Evolutionary conservation across 2,888 invertebrate species (phyloP).

Genomic region (Poecilus cupreus): DNA sequence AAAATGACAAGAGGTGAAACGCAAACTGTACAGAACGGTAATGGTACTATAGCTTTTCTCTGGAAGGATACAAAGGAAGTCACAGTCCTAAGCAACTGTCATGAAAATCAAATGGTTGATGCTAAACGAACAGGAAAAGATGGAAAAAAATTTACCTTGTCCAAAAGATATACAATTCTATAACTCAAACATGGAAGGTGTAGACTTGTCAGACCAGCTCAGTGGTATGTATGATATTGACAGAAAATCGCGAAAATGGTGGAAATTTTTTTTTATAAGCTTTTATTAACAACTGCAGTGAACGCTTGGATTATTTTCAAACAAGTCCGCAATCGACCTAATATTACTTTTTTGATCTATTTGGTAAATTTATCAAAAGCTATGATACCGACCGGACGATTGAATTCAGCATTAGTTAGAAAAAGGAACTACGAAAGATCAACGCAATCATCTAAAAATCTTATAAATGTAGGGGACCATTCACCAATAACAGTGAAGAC

Average conservation of each 20-base stretch:
- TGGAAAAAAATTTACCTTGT: constrained; percentile 53
- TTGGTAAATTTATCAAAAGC: neutral
- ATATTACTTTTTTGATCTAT: constrained; percentile 18
- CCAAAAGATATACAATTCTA: neutral
- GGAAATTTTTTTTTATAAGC: constrained; percentile 64
- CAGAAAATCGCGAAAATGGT: constrained; percentile 63
- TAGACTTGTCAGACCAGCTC: constrained; percentile 63
- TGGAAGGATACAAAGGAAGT: constrained; percentile 64
- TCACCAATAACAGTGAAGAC: neutral
- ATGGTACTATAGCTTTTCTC: constrained; percentile 59
- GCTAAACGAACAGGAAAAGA: constrained; percentile 61
- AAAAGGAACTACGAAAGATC: neutral
- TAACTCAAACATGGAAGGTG: constrained; percentile 59
- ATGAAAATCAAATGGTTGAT: constrained; percentile 17
- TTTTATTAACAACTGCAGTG: constrained; percentile 62
- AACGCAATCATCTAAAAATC: no score
- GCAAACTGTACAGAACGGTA: constrained; percentile 58
- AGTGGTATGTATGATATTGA: constrained; percentile 62
- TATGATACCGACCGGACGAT: neutral
- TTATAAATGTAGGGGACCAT: no score
- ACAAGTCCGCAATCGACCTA: neutral
- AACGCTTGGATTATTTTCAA: constrained; percentile 55
- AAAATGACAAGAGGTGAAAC: constrained; percentile 46
- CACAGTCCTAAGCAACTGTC: constrained; percentile 62
- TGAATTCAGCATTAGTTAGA: neutral